These are phyloP conservation scores for Bufotes viridis DNA, from an alignment of 2,797 vertebrate species.

Conservation along the genomic window DNA sequence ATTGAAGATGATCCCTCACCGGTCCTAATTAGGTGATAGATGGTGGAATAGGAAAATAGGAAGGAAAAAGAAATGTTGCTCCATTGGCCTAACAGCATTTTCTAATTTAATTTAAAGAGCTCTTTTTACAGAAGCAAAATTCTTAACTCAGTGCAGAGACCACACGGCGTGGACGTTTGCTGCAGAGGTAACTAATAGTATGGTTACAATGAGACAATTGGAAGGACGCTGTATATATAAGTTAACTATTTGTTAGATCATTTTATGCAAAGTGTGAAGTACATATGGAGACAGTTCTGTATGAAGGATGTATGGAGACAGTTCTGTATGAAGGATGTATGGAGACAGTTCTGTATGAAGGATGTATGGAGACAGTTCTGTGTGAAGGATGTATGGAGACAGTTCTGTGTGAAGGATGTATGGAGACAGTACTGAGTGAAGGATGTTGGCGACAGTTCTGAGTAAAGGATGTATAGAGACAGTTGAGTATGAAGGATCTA, in stretches of 20 bases:
- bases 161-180: slow-evolving; percentile 69
- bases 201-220: neutral
- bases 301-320: too few species aligned
- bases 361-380: too few species aligned
- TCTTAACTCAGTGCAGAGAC: slow-evolving; percentile 78
- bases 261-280: too few species aligned
- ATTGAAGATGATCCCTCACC: slow-evolving; percentile 81
- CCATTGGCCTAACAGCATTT: slow-evolving; percentile 79
- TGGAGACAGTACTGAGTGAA: too few species aligned
- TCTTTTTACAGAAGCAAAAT: slow-evolving; percentile 87
- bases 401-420: too few species aligned
- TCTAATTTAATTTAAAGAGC: slow-evolving; percentile 90
- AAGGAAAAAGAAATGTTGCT: slow-evolving; percentile 79
- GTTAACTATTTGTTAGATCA: neutral
- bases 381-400: too few species aligned
- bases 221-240: neutral
- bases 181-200: slow-evolving; percentile 25
- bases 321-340: too few species aligned
- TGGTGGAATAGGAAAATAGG: slow-evolving; percentile 79
- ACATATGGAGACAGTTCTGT: too few species aligned
- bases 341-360: too few species aligned
- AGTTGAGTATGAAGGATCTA: too few species aligned
- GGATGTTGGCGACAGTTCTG: too few species aligned
- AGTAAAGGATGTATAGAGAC: too few species aligned
- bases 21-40: slow-evolving; percentile 87